Base-by-base conservation (phyloP, 2,888 invertebrate species). In the Eutolmus rufibarbis region DNA sequence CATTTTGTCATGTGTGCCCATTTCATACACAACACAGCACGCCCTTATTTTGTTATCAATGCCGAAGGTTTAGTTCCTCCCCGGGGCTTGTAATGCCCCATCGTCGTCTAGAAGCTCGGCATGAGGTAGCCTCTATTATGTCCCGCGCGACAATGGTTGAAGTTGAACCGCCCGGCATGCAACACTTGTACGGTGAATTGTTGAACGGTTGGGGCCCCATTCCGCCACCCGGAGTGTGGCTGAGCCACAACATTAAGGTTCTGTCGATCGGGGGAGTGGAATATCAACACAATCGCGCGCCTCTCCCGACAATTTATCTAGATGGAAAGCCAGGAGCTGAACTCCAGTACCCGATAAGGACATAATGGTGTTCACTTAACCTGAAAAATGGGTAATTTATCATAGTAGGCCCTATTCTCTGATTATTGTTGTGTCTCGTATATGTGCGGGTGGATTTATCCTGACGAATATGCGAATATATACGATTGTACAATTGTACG, bases 311-410 rank as follows among this genome's bases (percentile, higher is more conserved):
- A 56, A 81, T 81, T 81, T 81, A 81, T 81, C 81, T 81, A 34
- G 81, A 81, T 81, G 34, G 66, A 81, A 56, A 51, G 51, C 81
- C 19, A 56, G 81, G 81, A 56, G 46, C 81, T 81, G 81, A 81
- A 51, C 81, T 81, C 56, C 23, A 81, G 81, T 56, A 81, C 81
- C 66, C 81, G 81, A 81, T 81, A 81, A 81, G 81, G 81, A 51
- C 51, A 81, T 81, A 81, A 81, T 81, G 81, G 81, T 81, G 81
- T 81, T 81, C 81, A 81, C 81, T 81, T 81, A 81, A 81, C 81
- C 81, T 81, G 81, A 81, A 81, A 81, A 81, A 81, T 56, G 81
- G 79, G 81, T 81, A 46, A 81, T 81, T 81, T 81, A 81, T 81
- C 81, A 81, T 81, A 51, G 16, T 51, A 56, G 23, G 78, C 19